Evolutionary conservation across 1,140 invertebrate species (phyloP).

Genomic region (Antheraea pernyi): DNA sequence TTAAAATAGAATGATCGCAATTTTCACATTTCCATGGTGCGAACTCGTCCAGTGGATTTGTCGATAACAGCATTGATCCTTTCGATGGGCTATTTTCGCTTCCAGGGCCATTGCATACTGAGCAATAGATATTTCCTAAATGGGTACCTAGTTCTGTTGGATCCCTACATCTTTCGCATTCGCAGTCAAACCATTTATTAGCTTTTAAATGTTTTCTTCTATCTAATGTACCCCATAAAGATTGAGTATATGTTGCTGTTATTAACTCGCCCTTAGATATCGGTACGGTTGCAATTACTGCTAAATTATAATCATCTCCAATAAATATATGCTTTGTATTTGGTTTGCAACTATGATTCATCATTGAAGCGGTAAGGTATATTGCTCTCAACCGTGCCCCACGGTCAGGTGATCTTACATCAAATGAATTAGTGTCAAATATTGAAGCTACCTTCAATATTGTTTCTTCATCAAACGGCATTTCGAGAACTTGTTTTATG

Average conservation of each 20-base stretch:
- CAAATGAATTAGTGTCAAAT: slow-evolving; percentile 79
- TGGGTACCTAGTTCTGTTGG: slow-evolving; percentile 82
- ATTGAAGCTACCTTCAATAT: slow-evolving; percentile 81
- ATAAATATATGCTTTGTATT: slow-evolving; percentile 83
- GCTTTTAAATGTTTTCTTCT: slow-evolving; percentile 81
- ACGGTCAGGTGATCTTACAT: slow-evolving; percentile 75
- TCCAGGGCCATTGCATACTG: slow-evolving; percentile 77
- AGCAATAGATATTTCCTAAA: slow-evolving; percentile 82
- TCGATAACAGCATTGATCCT: slow-evolving; percentile 77
- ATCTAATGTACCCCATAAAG: slow-evolving; percentile 83
- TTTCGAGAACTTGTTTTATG: slow-evolving; percentile 79
- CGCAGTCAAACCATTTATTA: slow-evolving; percentile 84
- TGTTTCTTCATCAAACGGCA: slow-evolving; percentile 79
- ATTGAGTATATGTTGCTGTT: slow-evolving; percentile 84
- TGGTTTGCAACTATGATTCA: slow-evolving; percentile 83
- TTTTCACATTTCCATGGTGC: slow-evolving; percentile 83
- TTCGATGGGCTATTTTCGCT: slow-evolving; percentile 39
- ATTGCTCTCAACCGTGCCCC: slow-evolving; percentile 79
- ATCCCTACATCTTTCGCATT: slow-evolving; percentile 82
- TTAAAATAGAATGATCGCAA: slow-evolving; percentile 79
- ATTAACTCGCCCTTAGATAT: slow-evolving; percentile 83
- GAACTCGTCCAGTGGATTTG: slow-evolving; percentile 80
- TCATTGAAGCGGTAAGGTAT: slow-evolving; percentile 81
- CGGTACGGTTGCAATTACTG: slow-evolving; percentile 80
- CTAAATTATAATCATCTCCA: slow-evolving; percentile 77